These are phyloP conservation scores for Hirtodrosophila cameraria DNA, from an alignment of 2,888 invertebrate species.

Conservation along the genomic window DNA sequence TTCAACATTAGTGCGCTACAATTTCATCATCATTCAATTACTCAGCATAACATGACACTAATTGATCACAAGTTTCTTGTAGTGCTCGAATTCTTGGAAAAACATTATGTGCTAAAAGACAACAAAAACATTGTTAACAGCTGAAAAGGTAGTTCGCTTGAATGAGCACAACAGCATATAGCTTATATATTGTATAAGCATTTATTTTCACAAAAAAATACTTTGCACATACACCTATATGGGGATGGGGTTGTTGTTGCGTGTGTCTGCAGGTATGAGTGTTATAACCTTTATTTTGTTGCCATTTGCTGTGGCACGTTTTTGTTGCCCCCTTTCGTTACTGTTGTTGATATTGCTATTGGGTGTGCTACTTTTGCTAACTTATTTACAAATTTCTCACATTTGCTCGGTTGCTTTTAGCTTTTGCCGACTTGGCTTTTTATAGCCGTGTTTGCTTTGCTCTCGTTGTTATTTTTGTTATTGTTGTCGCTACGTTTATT, in stretches of 20 bases:
- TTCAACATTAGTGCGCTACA: not conserved
- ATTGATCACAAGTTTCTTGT: slow-evolving; percentile 13
- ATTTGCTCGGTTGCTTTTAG: slow-evolving; percentile 49
- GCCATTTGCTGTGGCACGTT: slow-evolving; percentile 38
- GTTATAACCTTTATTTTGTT: slow-evolving; percentile 48
- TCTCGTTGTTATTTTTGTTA: slow-evolving; percentile 18
- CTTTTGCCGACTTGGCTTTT: slow-evolving; percentile 37
- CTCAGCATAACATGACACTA: slow-evolving; percentile 30
- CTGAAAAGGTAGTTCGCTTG: slow-evolving; percentile 2
- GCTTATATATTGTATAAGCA: slow-evolving; percentile 37
- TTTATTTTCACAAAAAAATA: slow-evolving; percentile 42
- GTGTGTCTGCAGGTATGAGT: slow-evolving; percentile 20
- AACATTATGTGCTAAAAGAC: slow-evolving; percentile 17
- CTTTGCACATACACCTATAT: slow-evolving; percentile 15
- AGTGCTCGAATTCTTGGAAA: slow-evolving; percentile 4
- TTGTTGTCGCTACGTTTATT: slow-evolving; percentile 48
- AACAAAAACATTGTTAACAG: slow-evolving; percentile 2
- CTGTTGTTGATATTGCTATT: slow-evolving; percentile 25
- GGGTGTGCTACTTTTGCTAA: slow-evolving; percentile 55
- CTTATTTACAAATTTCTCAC: slow-evolving; percentile 65
- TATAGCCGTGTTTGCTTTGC: slow-evolving; percentile 32
- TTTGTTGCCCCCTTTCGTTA: slow-evolving; percentile 16
- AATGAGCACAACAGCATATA: slow-evolving; percentile 13
- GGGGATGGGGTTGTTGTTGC: not conserved
- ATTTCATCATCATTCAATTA: slow-evolving; percentile 7